phyloP scores from a whole-genome alignment of 2,113 vertebrate species.

The Condylura cristata region DNA sequence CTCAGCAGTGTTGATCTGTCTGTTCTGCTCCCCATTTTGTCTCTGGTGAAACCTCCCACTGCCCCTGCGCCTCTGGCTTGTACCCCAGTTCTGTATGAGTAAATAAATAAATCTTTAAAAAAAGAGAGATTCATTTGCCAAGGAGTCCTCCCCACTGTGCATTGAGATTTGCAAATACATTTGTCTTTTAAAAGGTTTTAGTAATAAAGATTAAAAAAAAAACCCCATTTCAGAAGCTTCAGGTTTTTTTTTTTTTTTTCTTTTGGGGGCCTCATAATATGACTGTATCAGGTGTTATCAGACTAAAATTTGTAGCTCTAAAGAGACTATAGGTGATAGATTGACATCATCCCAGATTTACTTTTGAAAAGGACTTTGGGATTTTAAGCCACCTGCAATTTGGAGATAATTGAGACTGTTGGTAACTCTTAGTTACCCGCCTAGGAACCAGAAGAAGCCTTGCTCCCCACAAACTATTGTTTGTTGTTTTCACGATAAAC shows the following conservation, averaged over 20 bases:
- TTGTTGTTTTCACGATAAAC: background rate
- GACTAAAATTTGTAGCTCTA: background rate
- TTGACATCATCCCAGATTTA: background rate
- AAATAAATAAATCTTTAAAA: slow-evolving; percentile 37
- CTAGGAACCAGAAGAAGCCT: too few species aligned
- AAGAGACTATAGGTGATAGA: background rate
- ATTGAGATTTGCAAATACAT: background rate
- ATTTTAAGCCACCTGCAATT: background rate
- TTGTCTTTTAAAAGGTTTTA: background rate
- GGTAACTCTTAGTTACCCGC: background rate
- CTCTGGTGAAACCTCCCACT: too few species aligned
- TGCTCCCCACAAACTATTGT: too few species aligned
- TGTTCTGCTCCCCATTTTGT: too few species aligned
- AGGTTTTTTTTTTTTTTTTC: background rate
- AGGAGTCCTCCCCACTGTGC: background rate
- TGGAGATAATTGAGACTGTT: background rate
- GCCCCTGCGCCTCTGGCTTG: too few species aligned
- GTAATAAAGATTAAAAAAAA: background rate
- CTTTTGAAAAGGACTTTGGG: background rate
- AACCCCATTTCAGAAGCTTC: background rate
- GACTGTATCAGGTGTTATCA: background rate
- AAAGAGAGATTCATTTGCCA: background rate
- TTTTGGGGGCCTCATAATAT: background rate
- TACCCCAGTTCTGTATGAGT: too few species aligned
- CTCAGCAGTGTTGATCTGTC: too few species aligned